Conservation (phyloP, 2,888 invertebrate genomes). For the Acronicta aceris region DNA sequence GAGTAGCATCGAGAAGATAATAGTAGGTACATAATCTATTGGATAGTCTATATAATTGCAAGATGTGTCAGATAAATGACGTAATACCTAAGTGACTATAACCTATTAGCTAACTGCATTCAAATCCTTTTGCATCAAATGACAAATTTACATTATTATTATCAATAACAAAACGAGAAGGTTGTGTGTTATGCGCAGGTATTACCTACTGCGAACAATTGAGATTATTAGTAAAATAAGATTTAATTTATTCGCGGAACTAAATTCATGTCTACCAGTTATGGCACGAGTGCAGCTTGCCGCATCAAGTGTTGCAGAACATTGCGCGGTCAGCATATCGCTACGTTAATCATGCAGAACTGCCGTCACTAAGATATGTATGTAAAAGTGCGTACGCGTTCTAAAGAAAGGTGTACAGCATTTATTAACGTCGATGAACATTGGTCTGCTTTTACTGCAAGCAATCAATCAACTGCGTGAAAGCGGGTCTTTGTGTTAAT, state of each 20-base stretch:
- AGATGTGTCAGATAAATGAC: constrained; percentile 1
- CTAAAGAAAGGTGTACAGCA: neutral
- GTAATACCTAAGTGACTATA: constrained; percentile 6
- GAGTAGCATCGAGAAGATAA: too few relatives aligned
- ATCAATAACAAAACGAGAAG: neutral
- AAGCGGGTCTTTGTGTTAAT: neutral
- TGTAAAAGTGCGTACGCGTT: neutral
- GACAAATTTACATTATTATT: neutral
- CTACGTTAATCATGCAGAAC: constrained; percentile 27
- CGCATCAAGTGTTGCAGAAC: constrained; percentile 33
- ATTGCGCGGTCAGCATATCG: constrained; percentile 14
- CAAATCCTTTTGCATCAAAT: neutral
- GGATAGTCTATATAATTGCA: too few relatives aligned
- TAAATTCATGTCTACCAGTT: neutral
- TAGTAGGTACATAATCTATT: too few relatives aligned
- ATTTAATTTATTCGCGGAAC: constrained; percentile 13
- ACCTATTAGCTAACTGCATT: neutral
- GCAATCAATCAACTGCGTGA: too few relatives aligned
- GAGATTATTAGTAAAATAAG: constrained; percentile 1
- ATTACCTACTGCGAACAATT: neutral
- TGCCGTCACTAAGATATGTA: neutral
- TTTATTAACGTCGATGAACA: neutral
- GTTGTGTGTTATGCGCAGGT: neutral
- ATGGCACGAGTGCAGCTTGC: constrained; percentile 7
- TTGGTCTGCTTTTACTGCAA: neutral